These are phyloP conservation scores for Myioborus miniatus DNA, from an alignment of 2,797 vertebrate genomes.

Conservation along the genomic window DNA sequence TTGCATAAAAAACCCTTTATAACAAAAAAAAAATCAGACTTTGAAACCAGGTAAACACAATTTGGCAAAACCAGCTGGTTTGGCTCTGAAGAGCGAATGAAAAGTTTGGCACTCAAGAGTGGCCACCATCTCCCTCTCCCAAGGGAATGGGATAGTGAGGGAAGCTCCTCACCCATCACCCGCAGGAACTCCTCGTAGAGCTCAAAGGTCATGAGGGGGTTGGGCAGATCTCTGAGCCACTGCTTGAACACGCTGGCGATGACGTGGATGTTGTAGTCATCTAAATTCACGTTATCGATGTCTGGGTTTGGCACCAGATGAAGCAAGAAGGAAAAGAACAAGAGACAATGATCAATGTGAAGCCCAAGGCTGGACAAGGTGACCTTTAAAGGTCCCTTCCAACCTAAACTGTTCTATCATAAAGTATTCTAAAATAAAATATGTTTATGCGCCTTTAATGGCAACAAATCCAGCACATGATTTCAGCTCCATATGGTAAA, in stretches of 20 bases:
- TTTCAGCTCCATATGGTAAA: neutral
- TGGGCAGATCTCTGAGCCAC: constrained; percentile 96
- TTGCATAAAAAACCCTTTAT: neutral
- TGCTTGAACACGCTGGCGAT: constrained; percentile 99
- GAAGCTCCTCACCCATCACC: constrained; percentile 85
- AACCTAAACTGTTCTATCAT: neutral
- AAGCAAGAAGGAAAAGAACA: neutral
- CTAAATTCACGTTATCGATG: constrained; percentile 89
- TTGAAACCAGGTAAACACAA: neutral
- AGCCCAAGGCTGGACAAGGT: neutral
- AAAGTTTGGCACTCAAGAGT: neutral
- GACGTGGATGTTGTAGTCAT: constrained; percentile 98
- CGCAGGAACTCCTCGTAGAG: constrained; percentile 96
- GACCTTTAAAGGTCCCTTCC: neutral
- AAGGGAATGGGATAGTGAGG: neutral
- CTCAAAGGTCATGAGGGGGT: constrained; percentile 98
- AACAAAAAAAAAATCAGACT: neutral
- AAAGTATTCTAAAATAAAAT: neutral
- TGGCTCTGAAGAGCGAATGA: neutral
- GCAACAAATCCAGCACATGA: neutral
- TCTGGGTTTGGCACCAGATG: constrained; percentile 74
- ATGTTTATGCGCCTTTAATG: rapidly evolving
- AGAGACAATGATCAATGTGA: neutral
- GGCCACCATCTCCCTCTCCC: neutral
- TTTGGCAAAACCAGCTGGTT: neutral